These are phyloP conservation scores for Daphoenositta chrysoptera DNA, from an alignment of 2,113 vertebrate species.

Conservation along the genomic window DNA sequence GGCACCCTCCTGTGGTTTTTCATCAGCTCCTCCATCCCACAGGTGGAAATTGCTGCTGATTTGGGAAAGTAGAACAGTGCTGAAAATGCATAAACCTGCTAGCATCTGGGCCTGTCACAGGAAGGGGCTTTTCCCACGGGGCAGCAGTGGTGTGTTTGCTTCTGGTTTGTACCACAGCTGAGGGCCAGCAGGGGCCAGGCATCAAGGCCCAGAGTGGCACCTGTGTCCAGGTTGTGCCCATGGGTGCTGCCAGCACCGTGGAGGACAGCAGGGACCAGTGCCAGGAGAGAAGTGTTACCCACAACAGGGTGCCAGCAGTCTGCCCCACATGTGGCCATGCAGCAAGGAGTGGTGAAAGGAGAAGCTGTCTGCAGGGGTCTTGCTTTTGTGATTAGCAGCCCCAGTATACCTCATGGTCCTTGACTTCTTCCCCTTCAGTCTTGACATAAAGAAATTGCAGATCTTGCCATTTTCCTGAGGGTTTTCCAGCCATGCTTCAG, in stretches of 20 bases:
- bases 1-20: background rate
- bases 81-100: background rate
- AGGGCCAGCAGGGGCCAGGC: background rate
- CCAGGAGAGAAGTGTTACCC: rapidly evolving
- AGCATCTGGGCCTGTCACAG: background rate
- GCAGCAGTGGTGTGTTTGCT: background rate
- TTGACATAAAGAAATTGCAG: background rate
- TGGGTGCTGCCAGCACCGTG: rapidly evolving
- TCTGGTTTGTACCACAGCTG: background rate
- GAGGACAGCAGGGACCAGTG: rapidly evolving
- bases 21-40: background rate
- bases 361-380: background rate
- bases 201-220: rapidly evolving
- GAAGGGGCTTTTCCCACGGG: background rate
- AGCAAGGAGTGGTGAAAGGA: background rate
- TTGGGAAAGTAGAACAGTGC: background rate
- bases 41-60: background rate
- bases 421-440: background rate
- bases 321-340: rapidly evolving
- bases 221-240: rapidly evolving
- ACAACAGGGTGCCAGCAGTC: rapidly evolving
- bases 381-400: background rate
- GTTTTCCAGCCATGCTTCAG: background rate
- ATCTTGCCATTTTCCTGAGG: background rate
- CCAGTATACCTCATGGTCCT: background rate